Percentiles rank a stretch among this genome's conserved stretches.
phyloP scores from a whole-genome alignment of 2,888 invertebrate genomes.

The Cacoxenus indagator region DNA sequence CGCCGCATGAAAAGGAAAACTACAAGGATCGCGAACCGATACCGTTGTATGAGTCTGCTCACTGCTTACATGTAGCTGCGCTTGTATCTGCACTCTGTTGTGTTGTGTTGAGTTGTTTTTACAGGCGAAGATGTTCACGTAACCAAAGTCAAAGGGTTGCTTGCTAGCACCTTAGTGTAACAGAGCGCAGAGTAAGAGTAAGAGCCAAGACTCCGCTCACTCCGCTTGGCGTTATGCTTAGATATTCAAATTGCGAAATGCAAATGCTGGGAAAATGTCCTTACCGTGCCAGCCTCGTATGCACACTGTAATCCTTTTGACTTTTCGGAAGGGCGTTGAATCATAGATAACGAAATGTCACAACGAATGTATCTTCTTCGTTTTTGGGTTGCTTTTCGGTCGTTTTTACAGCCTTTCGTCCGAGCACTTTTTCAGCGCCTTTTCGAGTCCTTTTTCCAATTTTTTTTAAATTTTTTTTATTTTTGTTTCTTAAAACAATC shows the following conservation, averaged over 20 bases:
- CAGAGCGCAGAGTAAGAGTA: neutral
- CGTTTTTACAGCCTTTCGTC: constrained; percentile 26
- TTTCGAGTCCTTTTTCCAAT: neutral
- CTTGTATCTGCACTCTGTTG: constrained; percentile 55
- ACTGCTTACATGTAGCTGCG: constrained; percentile 43
- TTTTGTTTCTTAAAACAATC: constrained; percentile 1
- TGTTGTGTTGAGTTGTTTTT: constrained; percentile 30
- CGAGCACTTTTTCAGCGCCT: neutral
- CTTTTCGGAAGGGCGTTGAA: constrained; percentile 52
- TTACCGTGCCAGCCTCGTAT: constrained; percentile 42
- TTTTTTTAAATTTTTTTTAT: constrained; percentile 1
- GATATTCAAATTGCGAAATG: constrained; percentile 17
- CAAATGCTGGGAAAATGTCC: constrained; percentile 38
- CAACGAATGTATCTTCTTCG: constrained; percentile 49
- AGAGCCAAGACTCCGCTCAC: no score
- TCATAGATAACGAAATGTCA: constrained; percentile 50
- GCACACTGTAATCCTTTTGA: constrained; percentile 56
- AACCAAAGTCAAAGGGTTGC: neutral
- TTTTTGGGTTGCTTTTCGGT: constrained; percentile 6
- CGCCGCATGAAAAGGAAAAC: neutral
- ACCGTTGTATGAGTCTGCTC: no score
- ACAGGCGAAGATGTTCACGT: neutral
- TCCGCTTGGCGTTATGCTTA: neutral
- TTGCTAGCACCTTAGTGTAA: neutral
- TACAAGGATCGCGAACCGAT: no score